Evolutionary conservation across 1,140 invertebrate genomes (phyloP), one percentile per base, ranked within the genome.

Genomic region (Lepidurus couesii): DNA sequence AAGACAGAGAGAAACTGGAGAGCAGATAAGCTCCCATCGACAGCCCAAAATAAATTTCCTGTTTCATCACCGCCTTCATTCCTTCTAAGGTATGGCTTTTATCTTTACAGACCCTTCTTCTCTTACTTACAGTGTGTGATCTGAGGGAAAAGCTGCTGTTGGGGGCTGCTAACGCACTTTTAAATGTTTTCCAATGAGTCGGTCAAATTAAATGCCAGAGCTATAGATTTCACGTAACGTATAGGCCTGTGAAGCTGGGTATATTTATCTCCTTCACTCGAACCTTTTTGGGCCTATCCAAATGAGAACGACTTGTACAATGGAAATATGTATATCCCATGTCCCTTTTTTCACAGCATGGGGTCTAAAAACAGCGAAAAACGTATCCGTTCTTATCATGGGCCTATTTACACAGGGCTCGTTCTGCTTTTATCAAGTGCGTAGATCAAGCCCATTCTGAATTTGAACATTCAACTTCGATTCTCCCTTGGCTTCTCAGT

Each of bases 11-110:
- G 47, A 65, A 65, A 65, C 8, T 65, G 53, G 21, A 65, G 21
- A 65, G 16, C 53, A 65, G 53, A 65, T 65, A 65, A 65, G 53
- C 53, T 65, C 53, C 16, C 53, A 65, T 65, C 53, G 53, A 65
- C 53, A 65, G 53, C 53, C 53, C 53, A 16, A 65, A 65, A 65
- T 65, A 65, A 65, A 65, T 65, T 65, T 21, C 53, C 53, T 65
- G 16, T 21, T 65, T 21, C 53, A n/a, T 65, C 45, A 10, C 21
- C 53, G 53, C 21, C 53, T 65, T 65, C 53, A 65, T 21, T 65
- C 53, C 53, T 21, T 65, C 16, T 16, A 65, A 65, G 53, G 53
- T 7, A n/a, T 11, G 8, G 45, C 21, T 65, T 65, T 65, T 65
- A 65, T 65, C 53, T 65, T 21, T 16, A 65, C 53, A 65, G 16